Base-by-base conservation (phyloP, 1,140 invertebrate species). In the Aradophagus sp. region DNA sequence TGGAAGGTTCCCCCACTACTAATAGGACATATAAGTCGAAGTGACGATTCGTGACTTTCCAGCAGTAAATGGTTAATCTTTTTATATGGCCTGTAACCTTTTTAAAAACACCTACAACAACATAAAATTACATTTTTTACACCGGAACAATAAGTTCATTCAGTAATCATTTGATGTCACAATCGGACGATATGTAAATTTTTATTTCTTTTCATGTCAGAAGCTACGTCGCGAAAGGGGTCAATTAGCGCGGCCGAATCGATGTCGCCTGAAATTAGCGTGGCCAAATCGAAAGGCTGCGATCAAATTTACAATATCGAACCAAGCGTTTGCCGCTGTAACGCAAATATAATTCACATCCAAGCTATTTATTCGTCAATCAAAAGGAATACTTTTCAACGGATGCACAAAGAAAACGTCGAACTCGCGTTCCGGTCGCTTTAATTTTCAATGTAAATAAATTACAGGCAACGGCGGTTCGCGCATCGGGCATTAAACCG, bases 311-410 rank as follows among this genome's bases (percentile, higher is more conserved):
- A 19, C 45, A 12, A 20, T 48, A 35, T 35, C 29, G 29, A 35
- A 7, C 1, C 16, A 8, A 35, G 23, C 14, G 31, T 23, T 47
- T 32, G 1, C 6, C 15, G 15, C 20, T 23, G 36, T 39, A 19
- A 38, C 14, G 29, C 20, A 38, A 38, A 52, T 38, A 38, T 31
- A 48, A 26, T 36, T 23, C 17, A 52, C 12, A 38, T 29, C 20
- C 13, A 19, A 29, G 15, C 38, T 52, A 38, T 41, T 53, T 53
- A 53, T 53, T 39, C 48, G 31, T 14, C 23, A 53, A 39, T 39
- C 31, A 31, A 41, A 53, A 53, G 36, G 16, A 53, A 41, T 52
- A 38, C 35, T 26, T 52, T 29, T 20, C 34, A 17, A 29, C 3
- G 34, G 17, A 17, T 52, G 12, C 26, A 53, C 36, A 53, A 32